A percentile compares a stretch with the other conserved stretches of the same genome.
phyloP scores from a whole-genome alignment of 1,140 invertebrate species.

The Conus ventricosus region DNA sequence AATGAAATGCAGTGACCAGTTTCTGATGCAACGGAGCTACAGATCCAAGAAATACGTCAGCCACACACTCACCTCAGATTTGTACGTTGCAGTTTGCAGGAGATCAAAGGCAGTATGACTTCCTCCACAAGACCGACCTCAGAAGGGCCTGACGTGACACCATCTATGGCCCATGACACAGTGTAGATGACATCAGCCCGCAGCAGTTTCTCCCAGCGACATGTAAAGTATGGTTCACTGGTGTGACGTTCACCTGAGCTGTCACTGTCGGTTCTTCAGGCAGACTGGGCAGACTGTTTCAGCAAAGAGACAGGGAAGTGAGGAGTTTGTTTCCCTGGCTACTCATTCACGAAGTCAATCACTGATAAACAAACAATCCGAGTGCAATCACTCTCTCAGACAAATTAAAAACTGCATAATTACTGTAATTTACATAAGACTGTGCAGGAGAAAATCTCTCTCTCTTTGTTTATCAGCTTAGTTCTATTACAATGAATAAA shows the following conservation, averaged over 20 bases:
- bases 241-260: slow-evolving; percentile 36
- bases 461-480: too few species aligned
- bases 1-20: too few species aligned
- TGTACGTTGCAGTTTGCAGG: slow-evolving; percentile 36
- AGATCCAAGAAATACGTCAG: too few species aligned
- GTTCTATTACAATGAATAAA: too few species aligned
- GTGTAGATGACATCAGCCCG: slow-evolving; percentile 49
- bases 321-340: too few species aligned
- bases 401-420: too few species aligned
- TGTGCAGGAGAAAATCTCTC: too few species aligned
- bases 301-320: not conserved
- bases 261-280: slow-evolving; percentile 39
- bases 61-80: slow-evolving; percentile 35
- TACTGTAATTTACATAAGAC: too few species aligned
- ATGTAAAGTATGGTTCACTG: slow-evolving; percentile 41
- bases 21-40: too few species aligned
- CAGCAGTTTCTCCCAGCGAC: slow-evolving; percentile 44
- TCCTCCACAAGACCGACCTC: not conserved
- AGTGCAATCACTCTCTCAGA: too few species aligned
- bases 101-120: slow-evolving; percentile 22
- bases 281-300: slow-evolving; percentile 54
- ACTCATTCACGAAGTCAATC: too few species aligned
- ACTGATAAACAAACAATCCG: too few species aligned
- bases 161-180: slow-evolving; percentile 21
- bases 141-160: not conserved